A percentile compares a stretch with the other conserved stretches of the same genome.
Conservation (phyloP, 2,888 invertebrate species). For the Patella depressa region DNA sequence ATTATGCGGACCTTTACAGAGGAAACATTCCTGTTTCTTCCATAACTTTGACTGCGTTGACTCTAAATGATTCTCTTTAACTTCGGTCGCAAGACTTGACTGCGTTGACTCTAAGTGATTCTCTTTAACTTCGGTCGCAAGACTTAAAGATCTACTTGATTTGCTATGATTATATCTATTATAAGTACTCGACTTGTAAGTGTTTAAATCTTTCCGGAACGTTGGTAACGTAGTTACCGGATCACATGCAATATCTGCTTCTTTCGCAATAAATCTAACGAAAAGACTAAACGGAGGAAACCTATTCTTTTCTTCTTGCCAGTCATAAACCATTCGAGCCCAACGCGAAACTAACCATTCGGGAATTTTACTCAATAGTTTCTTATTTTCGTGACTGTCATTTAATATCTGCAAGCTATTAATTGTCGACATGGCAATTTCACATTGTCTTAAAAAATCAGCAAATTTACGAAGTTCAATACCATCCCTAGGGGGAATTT, state of each 20-base stretch:
- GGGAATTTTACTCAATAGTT: constrained; percentile 29
- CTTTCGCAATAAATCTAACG: constrained; percentile 9
- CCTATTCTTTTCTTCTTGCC: background rate
- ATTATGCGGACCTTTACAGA: constrained; percentile 6
- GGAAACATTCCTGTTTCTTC: background rate
- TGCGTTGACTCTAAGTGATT: too few species aligned
- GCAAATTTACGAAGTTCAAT: constrained; percentile 13
- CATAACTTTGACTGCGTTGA: too few species aligned
- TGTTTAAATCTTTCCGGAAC: background rate
- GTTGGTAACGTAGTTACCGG: constrained; percentile 10
- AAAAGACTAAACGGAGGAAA: constrained; percentile 10
- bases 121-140: too few species aligned
- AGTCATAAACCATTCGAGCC: constrained; percentile 17
- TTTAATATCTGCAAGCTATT: constrained; percentile 2
- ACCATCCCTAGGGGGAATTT: constrained; percentile 18
- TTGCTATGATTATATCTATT: background rate
- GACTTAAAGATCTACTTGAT: background rate
- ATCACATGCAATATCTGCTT: constrained; percentile 19
- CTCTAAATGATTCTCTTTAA: background rate
- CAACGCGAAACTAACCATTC: constrained; percentile 27
- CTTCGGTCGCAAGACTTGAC: too few species aligned
- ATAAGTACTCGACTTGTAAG: background rate
- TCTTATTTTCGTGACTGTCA: constrained; percentile 20
- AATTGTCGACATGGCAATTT: constrained; percentile 18
- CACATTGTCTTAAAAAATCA: constrained; percentile 17